These are phyloP conservation scores for Strigamia maritima DNA, from an alignment of 2,888 invertebrate species.

Conservation along the genomic window DNA sequence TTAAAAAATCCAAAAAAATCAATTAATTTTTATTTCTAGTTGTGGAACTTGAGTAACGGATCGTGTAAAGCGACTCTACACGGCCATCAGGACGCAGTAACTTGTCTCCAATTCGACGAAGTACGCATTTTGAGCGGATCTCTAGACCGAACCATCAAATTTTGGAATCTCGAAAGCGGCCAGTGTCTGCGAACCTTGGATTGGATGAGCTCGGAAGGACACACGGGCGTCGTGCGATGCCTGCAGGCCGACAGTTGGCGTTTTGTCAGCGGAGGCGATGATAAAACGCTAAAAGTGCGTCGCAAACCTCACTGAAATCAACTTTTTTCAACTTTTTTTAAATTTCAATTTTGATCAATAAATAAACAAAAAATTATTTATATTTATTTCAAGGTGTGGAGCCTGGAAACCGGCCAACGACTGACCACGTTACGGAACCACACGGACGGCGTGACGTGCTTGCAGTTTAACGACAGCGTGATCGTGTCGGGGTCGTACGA, in stretches of 20 bases:
- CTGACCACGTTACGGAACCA: slow-evolving; percentile 57
- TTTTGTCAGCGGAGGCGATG: slow-evolving; percentile 58
- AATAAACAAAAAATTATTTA: slow-evolving; percentile 20
- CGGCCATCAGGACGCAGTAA: slow-evolving; percentile 57
- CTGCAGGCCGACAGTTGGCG: slow-evolving; percentile 57
- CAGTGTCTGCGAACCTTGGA: slow-evolving; percentile 56
- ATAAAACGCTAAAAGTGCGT: slow-evolving; percentile 56
- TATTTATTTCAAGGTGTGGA: slow-evolving; percentile 54
- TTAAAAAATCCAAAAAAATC: no score
- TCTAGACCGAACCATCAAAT: slow-evolving; percentile 56
- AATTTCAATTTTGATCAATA: background rate
- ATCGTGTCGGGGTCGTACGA: slow-evolving; percentile 59
- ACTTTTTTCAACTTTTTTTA: background rate
- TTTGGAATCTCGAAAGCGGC: slow-evolving; percentile 55
- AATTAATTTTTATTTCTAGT: slow-evolving; percentile 46
- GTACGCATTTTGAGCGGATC: slow-evolving; percentile 56
- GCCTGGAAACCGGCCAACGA: slow-evolving; percentile 54
- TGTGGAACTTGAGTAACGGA: slow-evolving; percentile 54
- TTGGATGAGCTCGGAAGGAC: slow-evolving; percentile 59
- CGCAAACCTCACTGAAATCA: background rate
- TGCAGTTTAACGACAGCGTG: slow-evolving; percentile 58
- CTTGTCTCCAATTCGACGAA: slow-evolving; percentile 54
- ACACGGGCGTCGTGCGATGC: slow-evolving; percentile 57
- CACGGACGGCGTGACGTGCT: slow-evolving; percentile 58
- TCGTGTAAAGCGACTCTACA: slow-evolving; percentile 53